Conservation (phyloP, 2,113 vertebrate species). For the Sorex fumeus region DNA sequence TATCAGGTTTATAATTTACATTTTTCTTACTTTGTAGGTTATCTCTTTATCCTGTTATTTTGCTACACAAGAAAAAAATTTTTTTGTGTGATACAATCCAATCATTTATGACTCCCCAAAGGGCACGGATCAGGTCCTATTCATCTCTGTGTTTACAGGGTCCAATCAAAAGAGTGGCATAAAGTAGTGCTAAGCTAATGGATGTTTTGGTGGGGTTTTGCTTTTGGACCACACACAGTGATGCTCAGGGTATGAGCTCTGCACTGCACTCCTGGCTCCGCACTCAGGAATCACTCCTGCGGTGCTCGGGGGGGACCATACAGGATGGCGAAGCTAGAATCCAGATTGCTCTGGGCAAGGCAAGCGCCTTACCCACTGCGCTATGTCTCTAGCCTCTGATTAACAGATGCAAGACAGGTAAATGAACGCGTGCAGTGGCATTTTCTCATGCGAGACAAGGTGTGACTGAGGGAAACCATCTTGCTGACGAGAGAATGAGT, state of each 20-base stretch:
- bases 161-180: conserved; percentile 16
- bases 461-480: conserved; percentile 12
- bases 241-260: no score
- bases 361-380: no score
- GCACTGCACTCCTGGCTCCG: no score
- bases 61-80: neutral
- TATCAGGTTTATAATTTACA: neutral
- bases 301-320: no score
- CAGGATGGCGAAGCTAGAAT: no score
- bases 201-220: no score
- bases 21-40: conserved; percentile 3
- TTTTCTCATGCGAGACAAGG: neutral
- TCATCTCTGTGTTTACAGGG: conserved; percentile 25
- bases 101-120: neutral
- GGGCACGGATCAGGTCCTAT: neutral
- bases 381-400: no score
- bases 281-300: no score
- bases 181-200: conserved; percentile 28
- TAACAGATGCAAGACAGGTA: conserved; percentile 12
- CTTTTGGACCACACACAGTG: no score
- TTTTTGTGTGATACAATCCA: neutral
- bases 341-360: no score
- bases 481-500: neutral
- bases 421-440: neutral
- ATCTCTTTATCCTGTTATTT: neutral